These are phyloP conservation scores for Glossophaga mutica DNA, from an alignment of 2,797 vertebrate species.

Conservation along the genomic window DNA sequence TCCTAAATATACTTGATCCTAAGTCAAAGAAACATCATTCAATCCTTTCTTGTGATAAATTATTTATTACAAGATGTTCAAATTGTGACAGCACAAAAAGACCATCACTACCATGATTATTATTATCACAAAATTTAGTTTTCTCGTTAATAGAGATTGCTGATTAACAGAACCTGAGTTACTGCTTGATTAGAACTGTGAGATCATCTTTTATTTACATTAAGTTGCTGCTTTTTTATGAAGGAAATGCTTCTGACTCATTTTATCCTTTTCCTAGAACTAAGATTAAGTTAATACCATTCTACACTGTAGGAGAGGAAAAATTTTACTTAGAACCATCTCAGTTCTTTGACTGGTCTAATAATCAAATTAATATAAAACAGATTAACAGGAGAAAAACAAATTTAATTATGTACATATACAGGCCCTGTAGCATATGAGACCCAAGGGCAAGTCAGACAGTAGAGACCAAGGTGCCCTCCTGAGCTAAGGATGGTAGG, in stretches of 20 bases:
- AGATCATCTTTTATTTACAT: not conserved
- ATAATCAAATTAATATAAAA: not conserved
- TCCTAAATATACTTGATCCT: not conserved
- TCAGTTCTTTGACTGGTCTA: not conserved
- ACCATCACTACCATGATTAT: not conserved
- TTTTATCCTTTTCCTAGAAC: not conserved
- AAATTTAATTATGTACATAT: not conserved
- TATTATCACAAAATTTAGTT: not conserved
- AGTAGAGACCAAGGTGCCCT: not conserved
- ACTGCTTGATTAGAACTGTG: not conserved
- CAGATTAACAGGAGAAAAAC: not conserved
- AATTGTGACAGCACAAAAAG: not conserved
- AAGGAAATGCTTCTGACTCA: not conserved
- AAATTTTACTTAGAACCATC: not conserved
- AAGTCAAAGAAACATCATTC: not conserved
- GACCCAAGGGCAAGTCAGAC: not conserved
- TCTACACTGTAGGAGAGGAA: not conserved
- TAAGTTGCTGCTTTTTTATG: not conserved
- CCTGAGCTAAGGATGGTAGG: not conserved
- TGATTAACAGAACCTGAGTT: not conserved
- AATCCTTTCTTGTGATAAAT: not conserved
- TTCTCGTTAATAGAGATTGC: not conserved
- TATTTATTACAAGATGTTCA: not conserved
- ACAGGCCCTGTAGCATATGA: not conserved
- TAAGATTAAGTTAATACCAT: not conserved